Base-by-base conservation (phyloP, 2,113 vertebrate species). In the Carollia perspicillata region DNA sequence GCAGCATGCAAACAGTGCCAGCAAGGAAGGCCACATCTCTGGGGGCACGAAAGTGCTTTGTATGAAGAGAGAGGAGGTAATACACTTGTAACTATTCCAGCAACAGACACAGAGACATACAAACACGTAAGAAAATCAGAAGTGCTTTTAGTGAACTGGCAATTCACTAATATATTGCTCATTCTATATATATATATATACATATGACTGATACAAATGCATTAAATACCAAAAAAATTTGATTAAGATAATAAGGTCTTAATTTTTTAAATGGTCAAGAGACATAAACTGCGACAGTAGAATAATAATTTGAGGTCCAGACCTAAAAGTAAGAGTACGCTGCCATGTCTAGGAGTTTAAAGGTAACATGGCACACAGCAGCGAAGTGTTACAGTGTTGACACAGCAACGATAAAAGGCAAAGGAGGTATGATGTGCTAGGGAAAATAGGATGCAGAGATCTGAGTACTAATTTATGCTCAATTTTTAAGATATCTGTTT, bases 1-100 rank as follows among this genome's bases (percentile, higher is more conserved):
- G 95, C 95, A 97, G 97, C 97, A 98, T 98, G 97, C 97, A 98
- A 97, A 96, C 96, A 97, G 75, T 58, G 95, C 92, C 97, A 97
- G 83, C 71, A 95, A 95, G 60, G 80, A 71, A 81, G 53, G 97
- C 91, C 0, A 87, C 58, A 96, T 89, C 95, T 96, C 37, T 96
- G 78, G 81, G 75, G 93, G 79, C 88, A 97, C 85, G 58, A 95
- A 95, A 87, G 47, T 89, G 71, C 1, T 95, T 97, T 77, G 74
- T 94, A 91, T 94, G 95, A 97, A 97, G 94, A 97, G 96, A 98
- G 98, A 97, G 88, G 92, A 97, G 96, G 95, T 33, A 97, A 97
- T 33, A 83, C 1, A 60, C 40, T 90, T 90, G 72, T 85, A 96
- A 28, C 60, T 63, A 77, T 94, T 94, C 92, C 74, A 97, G 92